phyloP scores from a whole-genome alignment of 2,113 vertebrate species.

The Sceloporus tristichus region DNA sequence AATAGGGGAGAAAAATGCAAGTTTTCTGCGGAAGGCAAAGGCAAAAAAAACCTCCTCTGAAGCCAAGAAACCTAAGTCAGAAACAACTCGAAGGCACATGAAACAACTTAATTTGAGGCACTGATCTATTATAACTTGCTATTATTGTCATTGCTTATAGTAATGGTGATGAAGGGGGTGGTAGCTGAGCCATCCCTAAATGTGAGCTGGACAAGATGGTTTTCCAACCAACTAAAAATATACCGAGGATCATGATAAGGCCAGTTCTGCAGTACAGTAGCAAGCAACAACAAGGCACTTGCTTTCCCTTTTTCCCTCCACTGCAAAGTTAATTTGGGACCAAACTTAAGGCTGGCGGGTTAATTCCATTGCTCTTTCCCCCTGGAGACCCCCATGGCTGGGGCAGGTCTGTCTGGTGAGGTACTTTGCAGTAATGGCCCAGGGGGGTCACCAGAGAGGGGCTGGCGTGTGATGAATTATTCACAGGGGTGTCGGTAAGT shows the following conservation, averaged over 20 bases:
- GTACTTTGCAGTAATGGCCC: conserved; percentile 77
- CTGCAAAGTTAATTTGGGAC: conserved; percentile 33
- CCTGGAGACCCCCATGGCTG: fast-evolving
- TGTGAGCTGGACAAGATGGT: not conserved
- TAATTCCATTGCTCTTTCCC: not conserved
- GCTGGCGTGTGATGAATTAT: conserved; percentile 85
- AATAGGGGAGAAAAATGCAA: too few species aligned
- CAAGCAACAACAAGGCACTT: not conserved
- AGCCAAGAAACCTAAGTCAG: too few species aligned
- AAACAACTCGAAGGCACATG: too few species aligned
- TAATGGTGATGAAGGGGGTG: too few species aligned
- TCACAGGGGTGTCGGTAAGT: conserved; percentile 85
- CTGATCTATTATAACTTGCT: too few species aligned
- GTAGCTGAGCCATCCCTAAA: too few species aligned
- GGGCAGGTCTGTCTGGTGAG: conserved; percentile 66
- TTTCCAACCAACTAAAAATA: not conserved
- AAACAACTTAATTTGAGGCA: too few species aligned
- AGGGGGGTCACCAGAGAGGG: conserved; percentile 72
- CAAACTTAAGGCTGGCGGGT: not conserved
- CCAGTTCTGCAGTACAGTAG: not conserved
- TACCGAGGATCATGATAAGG: not conserved
- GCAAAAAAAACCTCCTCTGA: too few species aligned
- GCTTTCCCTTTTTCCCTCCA: not conserved
- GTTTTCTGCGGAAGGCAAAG: too few species aligned
- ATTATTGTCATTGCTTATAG: too few species aligned